Base-by-base conservation (phyloP, 2,113 vertebrate genomes). In the Odontophorus gujanensis region DNA sequence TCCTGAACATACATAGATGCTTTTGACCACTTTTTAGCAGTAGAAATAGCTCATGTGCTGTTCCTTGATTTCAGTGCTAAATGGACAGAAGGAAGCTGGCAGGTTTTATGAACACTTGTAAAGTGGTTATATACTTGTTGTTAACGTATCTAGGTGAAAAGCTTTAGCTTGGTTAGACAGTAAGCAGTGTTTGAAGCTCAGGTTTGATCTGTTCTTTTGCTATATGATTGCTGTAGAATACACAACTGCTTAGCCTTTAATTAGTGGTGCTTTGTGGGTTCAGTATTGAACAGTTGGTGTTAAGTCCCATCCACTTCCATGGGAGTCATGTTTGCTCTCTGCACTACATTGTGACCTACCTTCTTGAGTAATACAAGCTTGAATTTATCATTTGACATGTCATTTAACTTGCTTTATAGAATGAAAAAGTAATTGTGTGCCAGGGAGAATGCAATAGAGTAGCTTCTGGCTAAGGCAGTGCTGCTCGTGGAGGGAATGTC, bases 331-430 rank as follows among this genome's bases (percentile, higher is more conserved):
- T 59, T 82, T 85, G 77, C 62, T 94, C 78, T 45, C 90, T 80
- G 59, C 28, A 2, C 65, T 90, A 0, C 32, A 40, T 59, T 88
- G 76, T 74, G 57, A 59, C 59, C 75, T 59, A 57, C 81, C 57
- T 81, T 51, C 68, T 55, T 4, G 58, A 74, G 38, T 75, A 80
- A 87, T 80, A 87, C 75, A 85, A 83, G 77, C 68, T 75, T 80
- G 75, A 77, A 20, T 30, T 32, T 91, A 26, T 47, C 71, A 43
- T 59, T 87, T 76, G 81, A 30, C 8, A 32, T 93, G 55, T 66
- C 59, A 80, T 80, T 94, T 87, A 85, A 55, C 47, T 69, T 57
- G 36, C 68, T 89, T 91, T 91, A 32, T 22, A 65, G 62, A 45
- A 77, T 77, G 79, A 30, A 78, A 42, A 43, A 71, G 34, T 26